phyloP scores from a whole-genome alignment of 2,113 vertebrate genomes.

The Scatophagus argus region DNA sequence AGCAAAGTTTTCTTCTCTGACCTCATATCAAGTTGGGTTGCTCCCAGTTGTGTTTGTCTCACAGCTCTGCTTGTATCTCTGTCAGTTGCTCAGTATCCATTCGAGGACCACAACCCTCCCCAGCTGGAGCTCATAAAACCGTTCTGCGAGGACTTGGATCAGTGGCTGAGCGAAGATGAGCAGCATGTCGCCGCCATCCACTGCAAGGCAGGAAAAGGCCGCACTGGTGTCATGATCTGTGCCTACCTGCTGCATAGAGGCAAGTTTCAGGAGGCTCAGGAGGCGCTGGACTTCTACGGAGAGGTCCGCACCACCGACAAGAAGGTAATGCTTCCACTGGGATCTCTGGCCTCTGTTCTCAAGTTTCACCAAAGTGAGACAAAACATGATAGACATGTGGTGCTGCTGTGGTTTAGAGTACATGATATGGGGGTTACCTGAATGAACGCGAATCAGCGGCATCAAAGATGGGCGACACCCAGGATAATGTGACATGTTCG shows the following conservation, averaged over 20 bases:
- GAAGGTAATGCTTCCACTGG: too few relatives aligned
- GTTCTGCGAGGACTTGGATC: conserved; percentile 97
- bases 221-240: conserved; percentile 98
- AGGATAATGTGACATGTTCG: too few relatives aligned
- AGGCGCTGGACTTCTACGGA: conserved; percentile 97
- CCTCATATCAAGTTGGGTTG: too few relatives aligned
- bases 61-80: background rate
- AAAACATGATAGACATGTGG: too few relatives aligned
- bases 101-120: conserved; percentile 98
- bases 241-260: conserved; percentile 97
- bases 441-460: background rate
- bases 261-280: conserved; percentile 95
- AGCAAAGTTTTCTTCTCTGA: background rate
- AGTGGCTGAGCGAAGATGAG: conserved; percentile 97
- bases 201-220: conserved; percentile 98
- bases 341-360: too few relatives aligned
- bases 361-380: too few relatives aligned
- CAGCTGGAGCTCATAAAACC: conserved; percentile 98
- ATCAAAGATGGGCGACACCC: too few relatives aligned
- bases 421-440: background rate
- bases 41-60: background rate
- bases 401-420: too few relatives aligned
- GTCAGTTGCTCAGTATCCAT: conserved; percentile 97
- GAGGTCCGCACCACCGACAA: conserved; percentile 98
- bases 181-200: conserved; percentile 98